Conservation (phyloP, 2,888 invertebrate species). For the Ophion ventricosus region DNA sequence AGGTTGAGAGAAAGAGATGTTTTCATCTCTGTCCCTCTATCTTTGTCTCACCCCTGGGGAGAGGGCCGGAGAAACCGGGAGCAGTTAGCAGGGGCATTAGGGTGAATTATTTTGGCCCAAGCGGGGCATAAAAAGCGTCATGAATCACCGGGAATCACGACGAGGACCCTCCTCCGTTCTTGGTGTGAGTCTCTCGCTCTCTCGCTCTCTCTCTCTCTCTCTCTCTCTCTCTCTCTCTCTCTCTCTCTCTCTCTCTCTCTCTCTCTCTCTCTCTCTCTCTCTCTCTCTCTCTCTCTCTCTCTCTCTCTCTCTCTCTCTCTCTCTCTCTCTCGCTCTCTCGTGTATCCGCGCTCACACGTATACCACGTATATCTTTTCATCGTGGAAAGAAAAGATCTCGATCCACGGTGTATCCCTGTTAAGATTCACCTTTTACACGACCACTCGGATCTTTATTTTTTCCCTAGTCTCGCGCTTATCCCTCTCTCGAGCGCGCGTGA, state of each 20-base stretch:
- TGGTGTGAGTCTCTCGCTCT: slow-evolving; percentile 16
- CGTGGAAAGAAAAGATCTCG: slow-evolving; percentile 70
- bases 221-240: not conserved
- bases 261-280: not conserved
- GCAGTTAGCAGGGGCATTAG: slow-evolving; percentile 82
- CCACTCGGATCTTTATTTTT: slow-evolving; percentile 73
- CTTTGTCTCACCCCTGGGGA: slow-evolving; percentile 19
- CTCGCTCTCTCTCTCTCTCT: slow-evolving; percentile 27
- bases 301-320: not conserved
- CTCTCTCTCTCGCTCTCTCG: no score
- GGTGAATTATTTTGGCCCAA: slow-evolving; percentile 81
- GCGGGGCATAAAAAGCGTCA: slow-evolving; percentile 77
- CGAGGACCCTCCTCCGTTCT: slow-evolving; percentile 64
- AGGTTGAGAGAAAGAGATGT: slow-evolving; percentile 51
- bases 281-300: slow-evolving; percentile 29
- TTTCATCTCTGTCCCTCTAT: slow-evolving; percentile 3
- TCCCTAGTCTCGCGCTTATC: slow-evolving; percentile 45
- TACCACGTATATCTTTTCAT: slow-evolving; percentile 57
- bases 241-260: no score
- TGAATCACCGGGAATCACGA: slow-evolving; percentile 80
- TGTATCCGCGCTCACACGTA: slow-evolving; percentile 8
- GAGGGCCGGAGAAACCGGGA: slow-evolving; percentile 69
- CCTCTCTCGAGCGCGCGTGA: slow-evolving; percentile 11
- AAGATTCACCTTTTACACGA: slow-evolving; percentile 70
- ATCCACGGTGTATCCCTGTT: slow-evolving; percentile 56